Evolutionary conservation across 1,140 invertebrate species (phyloP).

Genomic region (Drosophila parvula): DNA sequence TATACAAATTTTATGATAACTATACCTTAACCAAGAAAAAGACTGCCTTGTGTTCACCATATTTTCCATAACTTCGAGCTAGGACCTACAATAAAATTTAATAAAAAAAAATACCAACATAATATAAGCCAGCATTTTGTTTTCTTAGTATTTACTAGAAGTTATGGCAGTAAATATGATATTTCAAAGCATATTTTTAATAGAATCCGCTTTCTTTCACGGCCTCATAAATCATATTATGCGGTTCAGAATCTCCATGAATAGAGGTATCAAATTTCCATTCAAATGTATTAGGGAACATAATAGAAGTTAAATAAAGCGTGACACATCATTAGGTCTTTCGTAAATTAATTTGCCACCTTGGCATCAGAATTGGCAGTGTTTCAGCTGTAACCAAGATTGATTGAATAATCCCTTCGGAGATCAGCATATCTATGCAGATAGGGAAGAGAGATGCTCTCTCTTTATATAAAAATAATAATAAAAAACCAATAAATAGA

Average conservation of each 20-base stretch:
- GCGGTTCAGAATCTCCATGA: slow-evolving; percentile 1
- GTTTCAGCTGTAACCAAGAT: background rate
- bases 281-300: slow-evolving; percentile 21
- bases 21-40: background rate
- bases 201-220: slow-evolving; percentile 17
- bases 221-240: slow-evolving; percentile 43
- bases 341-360: slow-evolving; percentile 23
- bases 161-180: background rate
- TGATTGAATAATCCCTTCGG: background rate
- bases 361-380: slow-evolving; percentile 6
- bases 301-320: slow-evolving; percentile 24
- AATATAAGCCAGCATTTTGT: background rate
- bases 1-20: background rate
- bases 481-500: background rate
- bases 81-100: background rate
- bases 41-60: no score
- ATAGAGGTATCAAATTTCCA: slow-evolving; percentile 21
- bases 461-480: background rate
- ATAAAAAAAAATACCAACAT: background rate
- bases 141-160: background rate
- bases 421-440: background rate
- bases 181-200: background rate
- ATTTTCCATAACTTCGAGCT: no score
- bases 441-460: background rate
- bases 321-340: slow-evolving; percentile 30